Evolutionary conservation across 2,113 vertebrate genomes (phyloP).

Genomic region (Ictalurus punctatus): DNA sequence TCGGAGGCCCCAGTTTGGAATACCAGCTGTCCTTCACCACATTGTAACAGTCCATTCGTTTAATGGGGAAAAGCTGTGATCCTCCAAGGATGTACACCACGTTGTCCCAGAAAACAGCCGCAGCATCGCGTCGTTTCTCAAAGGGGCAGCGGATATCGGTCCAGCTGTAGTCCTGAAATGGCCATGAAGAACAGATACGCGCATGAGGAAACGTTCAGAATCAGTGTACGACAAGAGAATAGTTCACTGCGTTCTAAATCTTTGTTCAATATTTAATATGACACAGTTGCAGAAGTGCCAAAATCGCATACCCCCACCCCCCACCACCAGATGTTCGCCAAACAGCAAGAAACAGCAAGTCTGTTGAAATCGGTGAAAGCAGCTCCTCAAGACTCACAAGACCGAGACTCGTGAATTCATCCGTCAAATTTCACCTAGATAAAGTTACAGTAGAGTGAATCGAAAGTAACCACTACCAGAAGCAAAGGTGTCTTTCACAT

Average conservation of each 20-base stretch:
- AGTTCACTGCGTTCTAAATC: not conserved
- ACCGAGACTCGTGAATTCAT: not conserved
- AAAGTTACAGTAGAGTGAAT: not conserved
- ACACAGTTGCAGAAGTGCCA: not conserved
- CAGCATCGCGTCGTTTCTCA: slow-evolving; percentile 93
- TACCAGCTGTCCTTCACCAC: slow-evolving; percentile 99
- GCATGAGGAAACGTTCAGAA: not conserved
- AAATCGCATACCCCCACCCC: not conserved
- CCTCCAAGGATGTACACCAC: slow-evolving; percentile 98
- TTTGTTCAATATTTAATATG: not conserved
- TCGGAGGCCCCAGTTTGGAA: slow-evolving; percentile 94
- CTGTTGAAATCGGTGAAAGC: not conserved
- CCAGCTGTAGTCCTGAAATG: slow-evolving; percentile 90
- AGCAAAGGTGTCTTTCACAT: not conserved
- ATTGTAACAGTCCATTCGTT: slow-evolving; percentile 98
- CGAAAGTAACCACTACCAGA: not conserved
- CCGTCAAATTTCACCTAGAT: not conserved
- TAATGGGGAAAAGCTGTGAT: slow-evolving; percentile 97
- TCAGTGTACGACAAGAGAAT: not conserved
- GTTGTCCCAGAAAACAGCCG: slow-evolving; percentile 97
- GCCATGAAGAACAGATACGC: slow-evolving; percentile 16
- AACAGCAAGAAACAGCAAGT: not conserved
- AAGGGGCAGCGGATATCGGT: slow-evolving; percentile 97
- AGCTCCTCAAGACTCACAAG: not conserved
- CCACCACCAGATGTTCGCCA: not conserved